A percentile compares a stretch with the other conserved stretches of the same genome.
Evolutionary conservation across 2,797 vertebrate species (phyloP).

Genomic region (Triplophysa bombifrons): DNA sequence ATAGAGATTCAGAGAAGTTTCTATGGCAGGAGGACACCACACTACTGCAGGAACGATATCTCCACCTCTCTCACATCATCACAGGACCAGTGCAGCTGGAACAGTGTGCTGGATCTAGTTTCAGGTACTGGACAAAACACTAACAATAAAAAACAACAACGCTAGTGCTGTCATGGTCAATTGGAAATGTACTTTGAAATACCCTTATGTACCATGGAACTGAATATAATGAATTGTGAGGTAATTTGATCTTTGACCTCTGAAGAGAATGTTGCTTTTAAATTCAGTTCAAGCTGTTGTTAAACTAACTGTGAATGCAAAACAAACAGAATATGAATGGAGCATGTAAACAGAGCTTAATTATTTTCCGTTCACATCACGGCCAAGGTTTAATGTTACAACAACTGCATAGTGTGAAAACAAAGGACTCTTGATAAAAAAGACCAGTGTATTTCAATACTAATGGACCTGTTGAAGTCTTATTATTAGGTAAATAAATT

Average conservation of each 20-base stretch:
- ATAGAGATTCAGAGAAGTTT: conserved; percentile 85
- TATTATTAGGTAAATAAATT: neutral
- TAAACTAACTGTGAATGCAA: neutral
- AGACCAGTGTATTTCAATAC: conserved; percentile 5
- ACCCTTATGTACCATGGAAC: neutral
- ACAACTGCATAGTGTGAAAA: neutral
- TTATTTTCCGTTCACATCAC: neutral
- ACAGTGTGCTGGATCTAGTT: conserved; percentile 81
- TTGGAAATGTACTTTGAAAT: neutral
- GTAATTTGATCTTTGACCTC: neutral
- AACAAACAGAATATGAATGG: conserved; percentile 13
- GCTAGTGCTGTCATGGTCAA: neutral
- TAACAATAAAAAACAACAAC: neutral
- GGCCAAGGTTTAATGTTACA: neutral
- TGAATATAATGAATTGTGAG: neutral
- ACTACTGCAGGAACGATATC: conserved; percentile 78
- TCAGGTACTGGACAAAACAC: conserved; percentile 75
- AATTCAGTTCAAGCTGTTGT: conserved; percentile 10
- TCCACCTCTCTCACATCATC: conserved; percentile 47
- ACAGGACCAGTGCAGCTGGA: conserved; percentile 85
- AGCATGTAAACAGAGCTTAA: conserved; percentile 12
- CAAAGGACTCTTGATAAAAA: neutral
- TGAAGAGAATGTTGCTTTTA: neutral
- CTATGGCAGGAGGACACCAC: conserved; percentile 84
- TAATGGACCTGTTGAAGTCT: conserved; percentile 6